Base-by-base conservation (phyloP, 2,888 invertebrate genomes). In the Lobophora halterata region DNA sequence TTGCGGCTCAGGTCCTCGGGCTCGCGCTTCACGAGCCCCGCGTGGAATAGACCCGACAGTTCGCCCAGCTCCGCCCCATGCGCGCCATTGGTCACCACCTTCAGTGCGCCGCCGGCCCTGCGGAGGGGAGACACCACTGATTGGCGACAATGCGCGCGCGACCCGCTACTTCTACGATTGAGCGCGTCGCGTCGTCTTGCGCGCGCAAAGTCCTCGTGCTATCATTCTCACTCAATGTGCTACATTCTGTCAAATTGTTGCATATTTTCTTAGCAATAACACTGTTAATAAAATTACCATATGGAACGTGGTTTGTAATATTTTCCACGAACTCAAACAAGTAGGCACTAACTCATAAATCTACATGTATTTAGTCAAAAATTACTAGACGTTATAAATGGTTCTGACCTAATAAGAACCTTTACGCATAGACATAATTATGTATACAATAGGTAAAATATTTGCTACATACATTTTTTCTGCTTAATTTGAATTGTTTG, bases 1-100 rank as follows among this genome's bases (percentile, higher is more conserved):
- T 91, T 91, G 77, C 91, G 90, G 88, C 93, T 93, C 59, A 94
- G 89, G 79, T 94, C 94, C 88, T 94, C 94, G 65, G 94, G 94
- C 82, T 94, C 94, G 75, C 93, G 90, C 87, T 94, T 94, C 77
- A 93, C 92, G 73, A 91, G 90, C 71, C 90, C 91, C 74, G 91
- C 89, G 80, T 90, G 90, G 56, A 91, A 89, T 80, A 91, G 89
- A 58, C 88, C 87, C 74, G 86, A 88, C 72, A 86, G 88, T 71
- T 88, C 89, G 79, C 77, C 90, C 89, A 89, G 90, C 90, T 90
- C 91, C 91, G 87, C 90, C 90, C 78, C 90, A 89, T 83, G 86
- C 79, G 90, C 89, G 77, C 91, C 91, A 90, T 91, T 91, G 90
- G 91, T 43, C 43, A 43, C 86, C 72, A 90, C 88, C 80, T 91